Evolutionary conservation across 2,888 invertebrate species (phyloP).

Genomic region (Lasioglossum vierecki): DNA sequence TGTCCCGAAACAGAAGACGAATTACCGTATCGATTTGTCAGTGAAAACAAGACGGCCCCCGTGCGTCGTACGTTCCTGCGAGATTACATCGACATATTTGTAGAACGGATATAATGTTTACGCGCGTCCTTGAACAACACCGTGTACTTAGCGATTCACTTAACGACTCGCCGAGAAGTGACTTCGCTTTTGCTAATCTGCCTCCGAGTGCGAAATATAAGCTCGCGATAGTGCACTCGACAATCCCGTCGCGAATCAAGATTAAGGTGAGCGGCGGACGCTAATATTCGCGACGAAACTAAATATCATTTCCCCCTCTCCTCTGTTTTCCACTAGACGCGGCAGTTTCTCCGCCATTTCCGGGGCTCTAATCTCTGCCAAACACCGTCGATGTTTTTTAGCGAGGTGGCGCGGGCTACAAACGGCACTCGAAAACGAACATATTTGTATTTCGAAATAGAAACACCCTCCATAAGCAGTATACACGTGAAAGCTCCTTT

Average conservation of each 20-base stretch:
- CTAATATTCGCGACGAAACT: constrained; percentile 36
- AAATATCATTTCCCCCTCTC: background rate
- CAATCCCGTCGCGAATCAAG: constrained; percentile 62
- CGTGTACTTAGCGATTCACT: constrained; percentile 71
- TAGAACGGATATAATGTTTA: constrained; percentile 63
- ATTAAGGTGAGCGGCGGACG: constrained; percentile 49
- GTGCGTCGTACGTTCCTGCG: background rate
- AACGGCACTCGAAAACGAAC: constrained; percentile 5
- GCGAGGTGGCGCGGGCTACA: background rate
- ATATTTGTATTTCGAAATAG: constrained; percentile 11
- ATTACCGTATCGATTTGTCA: constrained; percentile 14
- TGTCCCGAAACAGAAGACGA: background rate
- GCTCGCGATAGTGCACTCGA: constrained; percentile 61
- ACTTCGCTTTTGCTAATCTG: constrained; percentile 64
- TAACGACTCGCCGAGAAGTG: constrained; percentile 64
- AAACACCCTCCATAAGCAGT: background rate
- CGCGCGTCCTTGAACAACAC: constrained; percentile 63
- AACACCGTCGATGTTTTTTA: constrained; percentile 9
- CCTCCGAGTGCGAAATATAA: constrained; percentile 64
- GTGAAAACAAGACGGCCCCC: background rate
- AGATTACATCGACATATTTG: constrained; percentile 40
- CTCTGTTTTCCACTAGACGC: background rate
- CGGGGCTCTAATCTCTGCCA: background rate
- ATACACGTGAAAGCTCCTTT: constrained; percentile 27
- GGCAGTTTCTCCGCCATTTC: background rate